Evolutionary conservation across 1,140 invertebrate genomes (phyloP), one percentile per base, ranked within the genome.

Genomic region (Bombus sylvicola): DNA sequence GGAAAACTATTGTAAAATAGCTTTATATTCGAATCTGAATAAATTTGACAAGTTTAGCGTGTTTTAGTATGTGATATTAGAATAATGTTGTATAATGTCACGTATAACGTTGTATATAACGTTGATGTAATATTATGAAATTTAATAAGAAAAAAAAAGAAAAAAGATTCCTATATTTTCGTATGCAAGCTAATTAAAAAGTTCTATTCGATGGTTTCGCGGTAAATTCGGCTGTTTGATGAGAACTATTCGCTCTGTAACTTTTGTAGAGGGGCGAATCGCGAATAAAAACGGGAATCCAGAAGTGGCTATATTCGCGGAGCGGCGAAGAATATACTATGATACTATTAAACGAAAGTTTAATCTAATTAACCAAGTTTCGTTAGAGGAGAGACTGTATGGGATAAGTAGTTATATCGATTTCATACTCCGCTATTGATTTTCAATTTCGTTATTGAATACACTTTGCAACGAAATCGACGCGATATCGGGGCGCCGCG

Each of bases 391-490:
- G 31, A 3, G 37, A 53, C 31, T 57, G 37, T 41, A 57, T 31
- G 69, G 80, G 69, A 73, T 81, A 81, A 81, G 69, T 81, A 73
- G 80, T 69, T 43, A 13, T 28, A 81, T 81, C 53, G 69, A 81
- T 73, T 81, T 37, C 39, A 2, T 1, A 25, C n/a, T 28, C 15
- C 37, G 34, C 53, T 81, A 73, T 81, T 81, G 69, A 71, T 81
- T 81, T 81, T 71, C 80, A 74, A 81, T 81, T 81, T 81, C 80
- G 57, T 73, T 64, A 73, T 71, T 8, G 53, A 80, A 53, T 69
- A 53, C 78, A 25, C 64, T 79, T 79, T 47, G 41, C 69, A 57
- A 73, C n/a, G 69, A 73, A 62, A 73, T 81, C 53, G 80, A 18
- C 47, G 25, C 77, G 41, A 34, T 64, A 64, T 47, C 15, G 15